These are phyloP conservation scores for Drosophila kikkawai DNA, from an alignment of 1,140 invertebrate genomes.

Conservation along the genomic window DNA sequence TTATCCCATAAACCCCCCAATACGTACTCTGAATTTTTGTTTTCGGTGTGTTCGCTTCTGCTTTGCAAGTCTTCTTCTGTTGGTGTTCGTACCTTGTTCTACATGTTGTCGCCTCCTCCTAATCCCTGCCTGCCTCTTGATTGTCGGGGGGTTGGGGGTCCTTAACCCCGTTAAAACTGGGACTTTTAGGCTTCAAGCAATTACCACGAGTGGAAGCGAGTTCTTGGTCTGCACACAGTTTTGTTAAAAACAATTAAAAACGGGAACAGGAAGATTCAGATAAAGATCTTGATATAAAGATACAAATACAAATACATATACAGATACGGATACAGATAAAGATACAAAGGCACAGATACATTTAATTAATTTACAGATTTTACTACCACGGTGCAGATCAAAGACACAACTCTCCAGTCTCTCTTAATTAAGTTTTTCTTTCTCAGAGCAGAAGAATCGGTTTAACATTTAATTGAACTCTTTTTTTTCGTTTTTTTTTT, in stretches of 20 bases:
- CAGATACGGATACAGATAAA: neutral
- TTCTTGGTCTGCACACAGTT: slow-evolving; percentile 11
- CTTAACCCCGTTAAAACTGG: neutral
- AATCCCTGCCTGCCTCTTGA: neutral
- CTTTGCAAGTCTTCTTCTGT: slow-evolving; percentile 55
- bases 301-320: neutral
- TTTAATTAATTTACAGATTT: too few relatives aligned
- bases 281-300: slow-evolving; percentile 2
- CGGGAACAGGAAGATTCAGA: neutral
- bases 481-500: neutral
- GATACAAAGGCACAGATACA: neutral
- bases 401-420: neutral
- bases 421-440: slow-evolving; percentile 13
- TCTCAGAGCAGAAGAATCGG: slow-evolving; percentile 11
- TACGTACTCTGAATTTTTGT: slow-evolving; percentile 22
- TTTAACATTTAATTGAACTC: slow-evolving; percentile 26
- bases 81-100: slow-evolving; percentile 51
- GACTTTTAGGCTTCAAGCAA: neutral
- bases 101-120: slow-evolving; percentile 28
- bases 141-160: neutral
- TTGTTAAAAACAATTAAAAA: neutral
- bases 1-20: neutral
- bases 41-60: slow-evolving; percentile 39
- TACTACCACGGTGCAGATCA: slow-evolving; percentile 1
- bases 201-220: neutral